Evolutionary conservation across 2,888 invertebrate species (phyloP), one percentile per base, ranked within the genome.

Genomic region (Rotaria sp.): DNA sequence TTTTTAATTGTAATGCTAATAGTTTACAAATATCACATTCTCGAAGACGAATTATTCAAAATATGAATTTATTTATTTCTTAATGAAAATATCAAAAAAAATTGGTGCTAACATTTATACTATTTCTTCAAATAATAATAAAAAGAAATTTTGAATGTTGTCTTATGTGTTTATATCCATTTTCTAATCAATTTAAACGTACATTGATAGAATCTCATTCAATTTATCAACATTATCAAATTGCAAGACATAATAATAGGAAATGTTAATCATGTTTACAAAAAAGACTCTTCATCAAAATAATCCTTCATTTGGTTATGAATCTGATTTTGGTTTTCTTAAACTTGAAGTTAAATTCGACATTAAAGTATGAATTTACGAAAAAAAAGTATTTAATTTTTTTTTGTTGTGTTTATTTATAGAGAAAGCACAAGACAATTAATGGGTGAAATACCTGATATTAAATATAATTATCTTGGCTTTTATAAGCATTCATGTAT

Each of bases 381-480:
- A 75, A 52, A 52, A 13, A 35, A 48, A 21, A 11, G 0, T 85
- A 13, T n/a, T 50, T 35, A 11, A 41, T 85, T 57, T 88, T 87
- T 92, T 90, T 90, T 15, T 18, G 10, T 50, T 50, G 1, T 50
- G 4, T 50, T 10, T 45, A 45, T 89, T 15, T 92, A 88, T 91
- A 96, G 96, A 90, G 98, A 99, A 93, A 93, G 98, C 85, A 94
- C 94, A 0, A 93, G 95, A 89, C 92, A 94, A 86, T 91, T 97
- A 50, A 87, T 89, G 38, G 88, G 87, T 74, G 92, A 88, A 18
- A 92, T 93, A 52, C 94, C 95, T 0, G 91, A 93, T 24, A 91
- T 98, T 8, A 92, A 94, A 90, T 95, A 94, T 92, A 99, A 99
- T 91, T 98, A 98, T 91, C 96, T 99, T 96, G 99, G 99, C 30